Evolutionary conservation across 2,797 vertebrate genomes (phyloP), one percentile per base, ranked within the genome.

Genomic region (Tokudaia tokunoshimensis): DNA sequence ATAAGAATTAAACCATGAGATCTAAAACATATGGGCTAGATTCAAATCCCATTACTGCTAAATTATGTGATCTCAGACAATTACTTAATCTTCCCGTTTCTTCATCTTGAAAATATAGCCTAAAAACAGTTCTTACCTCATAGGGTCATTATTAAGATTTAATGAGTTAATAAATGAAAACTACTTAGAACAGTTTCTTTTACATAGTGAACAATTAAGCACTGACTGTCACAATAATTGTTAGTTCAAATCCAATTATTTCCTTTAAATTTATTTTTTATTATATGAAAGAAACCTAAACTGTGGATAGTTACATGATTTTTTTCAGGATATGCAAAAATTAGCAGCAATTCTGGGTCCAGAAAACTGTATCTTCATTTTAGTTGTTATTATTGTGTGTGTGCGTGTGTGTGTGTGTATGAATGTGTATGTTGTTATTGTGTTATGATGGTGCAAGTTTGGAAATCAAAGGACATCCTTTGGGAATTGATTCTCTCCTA

Each of bases 111-210:
- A 95, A 93, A 93, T 88, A 41, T 63, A 50, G 63, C 72, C 47
- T 95, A 52, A 96, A 96, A 96, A 72, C 24, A 91, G 63, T 91
- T 47, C 37, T 79, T 88, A 85, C 37, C 1, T 94, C 37, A 88
- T 74, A 94, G 55, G 13, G 41, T 96, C 29, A 81, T 94, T 84
- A 76, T 94, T 96, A 93, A 44, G 31, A 91, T 88, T 96, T 97
- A 92, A 88, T 92, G 72, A 95, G 29, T 95, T 96, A 94, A 94
- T 91, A 90, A 87, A 76, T 89, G 52, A 70, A 90, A 93, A 94
- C 11, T 93, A 92, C 84, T 96, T 92, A 82, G 4, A 88, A 89
- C 34, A 76, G n/a, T 91, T 65, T 22, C 79, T 95, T 80, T 34
- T 75, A 94, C 20, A 63, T 79, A 74, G 78, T 75, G 74, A 94